Evolutionary conservation across 2,888 invertebrate genomes (phyloP), one percentile per base, ranked within the genome.

Genomic region (Sarcophaga variegata): DNA sequence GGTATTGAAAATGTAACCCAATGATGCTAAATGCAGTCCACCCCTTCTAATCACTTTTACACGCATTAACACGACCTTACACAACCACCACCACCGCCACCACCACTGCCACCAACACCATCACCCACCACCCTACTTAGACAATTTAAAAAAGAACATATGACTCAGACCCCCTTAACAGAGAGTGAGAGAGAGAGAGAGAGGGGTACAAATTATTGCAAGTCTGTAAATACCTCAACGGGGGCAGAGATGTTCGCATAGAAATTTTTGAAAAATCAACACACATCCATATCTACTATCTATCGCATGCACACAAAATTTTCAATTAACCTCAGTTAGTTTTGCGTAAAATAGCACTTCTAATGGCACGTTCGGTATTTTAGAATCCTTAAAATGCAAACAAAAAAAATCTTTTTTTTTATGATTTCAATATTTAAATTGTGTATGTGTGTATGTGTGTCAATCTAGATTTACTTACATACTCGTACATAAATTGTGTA

Each of bases 221-320:
- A 27, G 37, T 37, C 37, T 37, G 8, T 8, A 2, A 37, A 8
- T 37, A 37, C 37, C 37, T 37, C 37, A 37, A 37, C 37, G 37
- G 37, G 37, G 37, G 37, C 37, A 37, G 37, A 37, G 37, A 37
- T 37, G 37, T 37, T 37, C 37, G 8, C 37, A 37, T 37, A 37
- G 49, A 83, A 66, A 83, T 83, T 64, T 60, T 47, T 82, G 25
- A 69, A 60, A 22, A 60, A 37, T 20, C 45, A 3, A 77, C 75
- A 80, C 86, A 86, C 86, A 74, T 83, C 77, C 84, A 76, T 76
- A 67, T 76, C 84, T 87, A 87, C 84, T 76, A 67, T 79, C 84
- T 87, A 87, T 87, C 84, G 87, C 87, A 87, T 87, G 87, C 87
- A 87, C 87, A 76, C 8, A 63, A 70, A 54, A 75, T 25, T 45